Conservation (phyloP, 2,888 invertebrate species). For the Polymixis lichenea region DNA sequence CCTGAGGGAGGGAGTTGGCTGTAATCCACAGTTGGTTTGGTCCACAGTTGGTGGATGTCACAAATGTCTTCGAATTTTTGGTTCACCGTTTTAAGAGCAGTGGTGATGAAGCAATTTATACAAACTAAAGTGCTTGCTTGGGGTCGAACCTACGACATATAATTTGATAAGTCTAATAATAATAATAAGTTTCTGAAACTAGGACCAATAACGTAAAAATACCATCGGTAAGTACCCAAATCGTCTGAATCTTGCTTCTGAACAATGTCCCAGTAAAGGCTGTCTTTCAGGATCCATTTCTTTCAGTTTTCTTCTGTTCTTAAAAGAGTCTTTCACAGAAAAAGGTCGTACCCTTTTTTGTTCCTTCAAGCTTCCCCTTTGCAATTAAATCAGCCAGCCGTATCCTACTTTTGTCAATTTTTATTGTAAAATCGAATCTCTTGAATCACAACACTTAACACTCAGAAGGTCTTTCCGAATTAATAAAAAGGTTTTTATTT, state of each 20-base stretch:
- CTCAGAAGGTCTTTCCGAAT: not conserved
- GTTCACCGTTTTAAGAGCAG: not conserved
- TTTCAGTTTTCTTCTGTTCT: not conserved
- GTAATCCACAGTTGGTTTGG: not conserved
- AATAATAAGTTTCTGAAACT: too few relatives aligned
- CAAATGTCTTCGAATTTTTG: not conserved
- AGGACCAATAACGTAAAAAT: not conserved
- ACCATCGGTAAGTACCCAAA: slow-evolving; percentile 64
- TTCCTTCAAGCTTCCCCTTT: not conserved
- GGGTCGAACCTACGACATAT: not conserved
- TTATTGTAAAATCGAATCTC: not conserved
- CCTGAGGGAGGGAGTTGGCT: not conserved
- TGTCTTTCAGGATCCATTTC: slow-evolving; percentile 82
- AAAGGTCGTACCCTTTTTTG: not conserved
- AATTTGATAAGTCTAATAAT: too few relatives aligned
- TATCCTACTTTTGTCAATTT: not conserved
- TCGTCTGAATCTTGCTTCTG: slow-evolving; percentile 63
- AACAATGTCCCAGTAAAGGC: slow-evolving; percentile 70
- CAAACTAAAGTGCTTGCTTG: not conserved
- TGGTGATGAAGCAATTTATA: not conserved
- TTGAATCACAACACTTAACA: not conserved
- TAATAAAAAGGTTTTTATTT: not conserved
- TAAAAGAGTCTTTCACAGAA: not conserved
- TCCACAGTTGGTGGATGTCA: not conserved
- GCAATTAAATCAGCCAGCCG: not conserved